Evolutionary conservation across 2,113 vertebrate genomes (phyloP), one percentile per base, ranked within the genome.

Genomic region (Ceyx cyanopectus): DNA sequence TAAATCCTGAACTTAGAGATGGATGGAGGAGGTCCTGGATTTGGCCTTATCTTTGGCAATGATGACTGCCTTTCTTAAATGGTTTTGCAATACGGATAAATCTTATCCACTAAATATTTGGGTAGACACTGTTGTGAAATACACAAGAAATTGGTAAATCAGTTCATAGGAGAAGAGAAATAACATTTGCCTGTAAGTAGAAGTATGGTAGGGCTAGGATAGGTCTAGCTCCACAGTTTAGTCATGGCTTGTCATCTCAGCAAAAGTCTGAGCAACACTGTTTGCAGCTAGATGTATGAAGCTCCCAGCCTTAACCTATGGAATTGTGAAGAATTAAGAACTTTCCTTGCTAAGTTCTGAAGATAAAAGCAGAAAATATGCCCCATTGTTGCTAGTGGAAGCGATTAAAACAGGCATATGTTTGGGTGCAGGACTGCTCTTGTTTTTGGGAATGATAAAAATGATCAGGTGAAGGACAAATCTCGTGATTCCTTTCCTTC

Each of bases 21-120:
- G 45, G 84, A 89, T 40, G 69, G 60, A 92, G 56, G 74, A 87
- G 62, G 58, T 13, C 45, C 32, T 81, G 32, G 20, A 30, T 81
- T 95, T 81, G 41, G 26, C 21, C 43, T 86, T 93, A 89, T 93
- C 86, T 90, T 81, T 66, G 37, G 29, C 27, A 37, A 73, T 89
- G 74, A 43, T 66, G 72, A 12, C 14, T 65, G 30, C n/a, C 50
- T 85, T 84, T 89, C 70, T 66, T 58, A 58, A 89, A 69, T 27
- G 45, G 10, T 84, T 89, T 88, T 93, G 34, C 66, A 81, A 63
- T 26, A 58, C 34, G 66, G 54, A 37, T 54, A 21, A 66, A 77
- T 50, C 17, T 30, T 85, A 54, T 18, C 30, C n/a, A 51, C 62
- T 81, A 81, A 88, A 74, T 86, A 85, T 81, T 92, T 88, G 48